phyloP scores from a whole-genome alignment of 1,140 invertebrate genomes.

The Euglossa dilemma region DNA sequence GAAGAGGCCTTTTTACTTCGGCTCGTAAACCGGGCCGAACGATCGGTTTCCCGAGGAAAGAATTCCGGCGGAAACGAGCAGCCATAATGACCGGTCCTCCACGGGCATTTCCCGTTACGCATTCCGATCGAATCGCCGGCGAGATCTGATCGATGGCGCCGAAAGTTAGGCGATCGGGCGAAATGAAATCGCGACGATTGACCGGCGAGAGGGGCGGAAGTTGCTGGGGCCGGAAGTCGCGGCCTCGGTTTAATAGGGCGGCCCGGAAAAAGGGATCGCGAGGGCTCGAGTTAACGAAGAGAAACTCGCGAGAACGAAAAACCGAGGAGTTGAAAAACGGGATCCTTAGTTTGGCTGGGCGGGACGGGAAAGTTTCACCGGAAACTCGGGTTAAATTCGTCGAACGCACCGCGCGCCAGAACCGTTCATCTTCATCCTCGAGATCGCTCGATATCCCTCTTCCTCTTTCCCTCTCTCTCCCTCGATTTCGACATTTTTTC shows the following conservation, averaged over 20 bases:
- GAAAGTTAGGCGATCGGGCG: too few species aligned
- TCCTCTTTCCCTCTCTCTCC: background rate
- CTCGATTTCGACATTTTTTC: background rate
- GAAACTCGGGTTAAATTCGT: slow-evolving; percentile 4
- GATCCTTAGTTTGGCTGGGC: background rate
- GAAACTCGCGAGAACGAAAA: background rate
- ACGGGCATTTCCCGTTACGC: background rate
- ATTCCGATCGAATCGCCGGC: background rate
- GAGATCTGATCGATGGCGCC: background rate
- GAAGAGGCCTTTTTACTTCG: background rate
- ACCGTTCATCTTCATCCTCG: slow-evolving; percentile 5
- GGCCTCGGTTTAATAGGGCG: background rate
- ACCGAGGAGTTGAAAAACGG: background rate
- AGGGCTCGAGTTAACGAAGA: slow-evolving; percentile 2
- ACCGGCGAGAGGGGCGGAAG: background rate
- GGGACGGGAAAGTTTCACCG: background rate
- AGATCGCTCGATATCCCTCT: background rate
- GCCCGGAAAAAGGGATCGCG: background rate
- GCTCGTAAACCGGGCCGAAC: background rate
- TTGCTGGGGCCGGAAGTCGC: background rate
- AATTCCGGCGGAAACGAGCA: background rate
- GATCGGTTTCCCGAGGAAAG: background rate
- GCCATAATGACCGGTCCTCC: background rate
- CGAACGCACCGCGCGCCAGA: background rate
- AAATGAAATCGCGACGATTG: background rate